A percentile compares a stretch with the other conserved stretches of the same genome.
These are phyloP conservation scores for Elephas maximus DNA, from an alignment of 2,113 vertebrate genomes.

Conservation along the genomic window DNA sequence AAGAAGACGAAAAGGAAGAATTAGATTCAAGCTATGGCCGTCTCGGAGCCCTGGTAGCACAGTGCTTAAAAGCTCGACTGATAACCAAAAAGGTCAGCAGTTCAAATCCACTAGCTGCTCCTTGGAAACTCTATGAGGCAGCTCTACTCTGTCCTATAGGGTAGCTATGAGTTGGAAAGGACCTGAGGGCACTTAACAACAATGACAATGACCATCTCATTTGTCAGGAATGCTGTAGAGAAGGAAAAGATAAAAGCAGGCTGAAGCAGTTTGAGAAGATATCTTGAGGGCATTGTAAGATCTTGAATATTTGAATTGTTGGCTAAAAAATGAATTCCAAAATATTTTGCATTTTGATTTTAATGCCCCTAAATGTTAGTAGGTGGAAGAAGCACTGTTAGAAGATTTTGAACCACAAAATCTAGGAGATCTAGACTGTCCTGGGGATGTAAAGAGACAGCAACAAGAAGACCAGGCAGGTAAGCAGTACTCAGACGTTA, in stretches of 20 bases:
- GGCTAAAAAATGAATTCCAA: not conserved
- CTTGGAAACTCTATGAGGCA: too few relatives aligned
- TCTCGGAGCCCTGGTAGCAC: too few relatives aligned
- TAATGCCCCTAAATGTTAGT: not conserved
- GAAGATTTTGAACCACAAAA: constrained; percentile 7
- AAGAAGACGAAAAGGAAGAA: constrained; percentile 16
- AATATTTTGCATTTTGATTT: constrained; percentile 25
- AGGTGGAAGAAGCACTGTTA: not conserved
- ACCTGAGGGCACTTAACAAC: too few relatives aligned
- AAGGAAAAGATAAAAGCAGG: not conserved
- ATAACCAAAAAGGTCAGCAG: too few relatives aligned
- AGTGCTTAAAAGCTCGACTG: too few relatives aligned
- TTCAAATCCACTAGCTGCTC: too few relatives aligned
- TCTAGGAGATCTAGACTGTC: not conserved
- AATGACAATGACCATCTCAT: not conserved
- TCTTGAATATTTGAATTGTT: constrained; percentile 24
- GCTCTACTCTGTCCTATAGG: too few relatives aligned
- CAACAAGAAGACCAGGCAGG: too few relatives aligned
- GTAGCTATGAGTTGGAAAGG: too few relatives aligned
- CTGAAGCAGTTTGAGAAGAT: not conserved
- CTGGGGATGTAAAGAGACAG: too few relatives aligned
- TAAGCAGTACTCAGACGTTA: too few relatives aligned
- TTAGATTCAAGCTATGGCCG: not conserved
- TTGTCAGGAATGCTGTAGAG: not conserved
- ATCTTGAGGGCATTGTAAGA: not conserved